Conservation (phyloP, 92 coral and sea anemone species). For the Scolanthus callimorphus region DNA sequence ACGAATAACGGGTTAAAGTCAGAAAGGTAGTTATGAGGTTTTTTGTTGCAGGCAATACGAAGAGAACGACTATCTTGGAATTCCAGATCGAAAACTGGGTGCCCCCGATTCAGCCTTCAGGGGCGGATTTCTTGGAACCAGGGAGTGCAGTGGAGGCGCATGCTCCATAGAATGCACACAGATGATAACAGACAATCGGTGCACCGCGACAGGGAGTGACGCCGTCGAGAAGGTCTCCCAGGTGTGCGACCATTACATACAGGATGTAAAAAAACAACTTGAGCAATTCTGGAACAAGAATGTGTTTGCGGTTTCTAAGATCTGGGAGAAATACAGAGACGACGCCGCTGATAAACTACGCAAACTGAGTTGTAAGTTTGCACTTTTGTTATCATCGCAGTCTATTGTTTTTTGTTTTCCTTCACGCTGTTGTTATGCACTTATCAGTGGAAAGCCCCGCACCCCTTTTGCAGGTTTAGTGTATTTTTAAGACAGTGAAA, state of each 20-base stretch:
- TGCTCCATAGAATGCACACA: slow-evolving; percentile 8
- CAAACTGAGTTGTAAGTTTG: slow-evolving; percentile 1
- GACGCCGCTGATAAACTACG: slow-evolving; percentile 2
- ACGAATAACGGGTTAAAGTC: too few relatives aligned
- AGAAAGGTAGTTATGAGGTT: too few relatives aligned
- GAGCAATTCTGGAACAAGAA: background rate
- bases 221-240: background rate
- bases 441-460: too few relatives aligned
- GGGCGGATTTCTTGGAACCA: slow-evolving; percentile 15
- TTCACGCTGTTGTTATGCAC: too few relatives aligned
- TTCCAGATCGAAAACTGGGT: too few relatives aligned
- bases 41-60: too few relatives aligned
- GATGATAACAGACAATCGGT: slow-evolving; percentile 4
- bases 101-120: too few relatives aligned
- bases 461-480: too few relatives aligned
- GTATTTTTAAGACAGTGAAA: too few relatives aligned
- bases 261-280: background rate
- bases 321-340: slow-evolving; percentile 9
- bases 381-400: too few relatives aligned
- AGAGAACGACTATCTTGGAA: too few relatives aligned
- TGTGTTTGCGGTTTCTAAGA: background rate
- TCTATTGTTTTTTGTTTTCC: too few relatives aligned
- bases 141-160: background rate
- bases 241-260: background rate
- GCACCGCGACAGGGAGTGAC: background rate